Base-by-base conservation (phyloP, 2,797 vertebrate genomes). In the Platyrinchus mystaceus region DNA sequence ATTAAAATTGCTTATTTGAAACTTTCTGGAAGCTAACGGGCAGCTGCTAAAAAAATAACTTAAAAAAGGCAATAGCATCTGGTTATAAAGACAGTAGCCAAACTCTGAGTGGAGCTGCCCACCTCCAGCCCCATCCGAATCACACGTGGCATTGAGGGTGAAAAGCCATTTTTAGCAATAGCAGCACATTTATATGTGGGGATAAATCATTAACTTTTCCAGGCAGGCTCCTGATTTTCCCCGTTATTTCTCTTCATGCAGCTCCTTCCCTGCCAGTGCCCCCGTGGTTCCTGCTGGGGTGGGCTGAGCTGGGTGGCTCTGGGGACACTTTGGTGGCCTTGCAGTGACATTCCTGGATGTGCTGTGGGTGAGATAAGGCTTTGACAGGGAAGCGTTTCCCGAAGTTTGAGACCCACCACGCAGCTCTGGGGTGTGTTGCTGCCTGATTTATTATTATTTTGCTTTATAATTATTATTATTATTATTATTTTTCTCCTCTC, bases 1-100 rank as follows among this genome's bases (percentile, higher is more conserved):
- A 79, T 93, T 88, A 84, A 81, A 94, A 94, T 55, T 86, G 79
- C 94, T 95, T 70, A 62, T 96, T 74, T 83, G 87, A 92, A 95
- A 83, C 66, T 81, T 83, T 95, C 58, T 53, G 50, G 28, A 94
- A 95, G 90, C 82, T 92, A 22, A 71, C 85, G 37, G 46, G 64
- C 68, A 78, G 80, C 92, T 94, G 94, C 73, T 79, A 84, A 89
- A 95, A 30, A 30, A 34, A 89, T 4, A 26, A 20, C 36, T 14
- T 10, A 0, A 14, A 94, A 80, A 92, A 93, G 64, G 50, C 55
- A 86, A 1, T 43, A 87, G 21, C 67, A 73, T 85, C 89, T 97
- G 91, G 43, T 68, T 85, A 27, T 28, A 2, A 66, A 76, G 43
- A 66, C 11, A 76, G 46, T 6, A 30, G 19, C 56, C 36, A 12